Evolutionary conservation across 2,113 vertebrate genomes (phyloP), one percentile per base, ranked within the genome.

Genomic region (Taurulus bubalis): DNA sequence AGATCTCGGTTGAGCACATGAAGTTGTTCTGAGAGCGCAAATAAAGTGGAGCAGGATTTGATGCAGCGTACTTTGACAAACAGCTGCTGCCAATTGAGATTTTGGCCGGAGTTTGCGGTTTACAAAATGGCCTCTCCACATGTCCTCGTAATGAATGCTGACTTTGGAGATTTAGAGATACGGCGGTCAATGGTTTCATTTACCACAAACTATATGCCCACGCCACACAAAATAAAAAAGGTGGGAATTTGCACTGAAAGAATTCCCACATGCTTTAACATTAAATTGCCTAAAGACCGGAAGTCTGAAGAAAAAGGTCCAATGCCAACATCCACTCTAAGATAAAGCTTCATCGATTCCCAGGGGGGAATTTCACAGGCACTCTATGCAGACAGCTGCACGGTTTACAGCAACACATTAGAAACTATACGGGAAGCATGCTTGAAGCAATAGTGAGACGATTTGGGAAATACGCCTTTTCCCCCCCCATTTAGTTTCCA

Each of bases 1-100:
- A 96, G 67, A 95, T 89, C 85, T 96, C 95, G 34, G 95, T 95
- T 0, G 94, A 94, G 83, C 95, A 96, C 95, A 96, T 95, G 79
- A 95, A 95, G 91, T 96, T 95, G 83, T 95, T 94, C 95, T 96
- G 89, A 73, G 58, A 75, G 34, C 16, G 53, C 2, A 59, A 42
- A 56, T 34, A 20, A 75, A 77, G 28, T 1, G 36, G 24, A 81
- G 62, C 20, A 76, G 65, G 42, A 67, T 68, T 81, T 49, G 16
- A 82, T 36, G 8, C 3, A 26, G 26, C 47, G 71, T 68, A 60
- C 20, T 73, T 12, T 55, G 69, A 75, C 62, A 58, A 75, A 72
- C 83, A 78, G 82, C 80, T 85, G 83, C 53, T 76, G 63, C 67
- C 49, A 75, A 70, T 81, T 75, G 63, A 82, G 72, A 88, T 74